Base-by-base conservation (phyloP, 2,113 vertebrate genomes). In the Apteryx owenii region DNA sequence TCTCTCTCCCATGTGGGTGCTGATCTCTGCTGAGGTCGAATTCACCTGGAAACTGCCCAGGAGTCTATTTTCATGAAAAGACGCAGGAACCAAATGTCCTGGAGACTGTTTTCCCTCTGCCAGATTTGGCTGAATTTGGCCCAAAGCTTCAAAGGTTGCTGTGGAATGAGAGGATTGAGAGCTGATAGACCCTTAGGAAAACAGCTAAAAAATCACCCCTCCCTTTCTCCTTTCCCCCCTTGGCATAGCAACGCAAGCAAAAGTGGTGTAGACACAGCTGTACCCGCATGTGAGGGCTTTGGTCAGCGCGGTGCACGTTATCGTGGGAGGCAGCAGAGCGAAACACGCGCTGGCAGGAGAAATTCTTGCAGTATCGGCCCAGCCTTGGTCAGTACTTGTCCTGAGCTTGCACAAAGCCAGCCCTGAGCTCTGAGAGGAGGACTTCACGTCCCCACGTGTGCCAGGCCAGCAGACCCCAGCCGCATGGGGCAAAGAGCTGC, bases 211-310 rank as follows among this genome's bases (percentile, higher is more conserved):
- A 73, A 64, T 48, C 85, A 86, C 69, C 23, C 26, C 90, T 94
- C 90, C 93, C 82, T 83, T 93, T 86, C 82, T 94, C 54, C 90
- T 96, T 91, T 25, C n/a, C 50, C 1, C 0, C 51, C 90, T 81
- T 95, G 96, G 94, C 95, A 97, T 61, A 64, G 48, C 69, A 92
- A 90, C 88, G 95, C 72, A 94, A 56, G 20, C 94, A 97, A 88
- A 87, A 2, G 9, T 72, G 85, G 72, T 97, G 95, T 93, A 97
- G 97, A 97, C 95, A 96, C 96, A 97, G 97, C 95, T 97, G 95
- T 81, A 36, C 90, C 92, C n/a, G 8, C 93, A 93, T 42, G 0
- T 68, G 33, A 92, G 92, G 54, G 85, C 81, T 94, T 96, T 92
- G 93, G 97, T 96, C 96, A 97, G 90, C 46, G 4, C 0, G 53